These are phyloP conservation scores for Ambastaia sidthimunki DNA, from an alignment of 2,797 vertebrate species.

Conservation along the genomic window DNA sequence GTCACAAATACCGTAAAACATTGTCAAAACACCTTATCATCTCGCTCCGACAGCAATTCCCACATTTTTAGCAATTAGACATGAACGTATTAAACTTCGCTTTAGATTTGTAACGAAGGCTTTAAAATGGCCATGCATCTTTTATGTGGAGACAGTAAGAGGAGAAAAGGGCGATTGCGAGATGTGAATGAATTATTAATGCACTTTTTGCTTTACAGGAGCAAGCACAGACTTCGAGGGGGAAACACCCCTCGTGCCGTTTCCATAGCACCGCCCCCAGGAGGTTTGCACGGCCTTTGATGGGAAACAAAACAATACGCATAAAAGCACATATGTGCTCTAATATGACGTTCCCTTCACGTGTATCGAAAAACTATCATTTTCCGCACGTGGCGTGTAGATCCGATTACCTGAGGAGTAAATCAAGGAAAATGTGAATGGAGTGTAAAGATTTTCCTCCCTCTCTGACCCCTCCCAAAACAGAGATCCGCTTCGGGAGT, in stretches of 20 bases:
- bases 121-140: neutral
- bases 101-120: neutral
- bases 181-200: slow-evolving; percentile 76
- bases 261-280: slow-evolving; percentile 88
- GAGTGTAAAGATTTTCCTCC: slow-evolving; percentile 27
- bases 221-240: slow-evolving; percentile 55
- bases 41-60: neutral
- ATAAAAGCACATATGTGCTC: slow-evolving; percentile 22
- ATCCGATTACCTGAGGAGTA: slow-evolving; percentile 2
- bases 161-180: slow-evolving; percentile 51
- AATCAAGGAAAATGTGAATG: slow-evolving; percentile 12
- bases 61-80: neutral
- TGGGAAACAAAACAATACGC: slow-evolving; percentile 51
- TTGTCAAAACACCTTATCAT: neutral
- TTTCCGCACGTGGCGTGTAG: slow-evolving; percentile 13
- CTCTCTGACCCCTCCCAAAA: slow-evolving; percentile 57
- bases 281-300: slow-evolving; percentile 65
- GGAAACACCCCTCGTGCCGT: slow-evolving; percentile 74
- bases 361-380: neutral
- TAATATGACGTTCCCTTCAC: slow-evolving; percentile 2
- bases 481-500: slow-evolving; percentile 36
- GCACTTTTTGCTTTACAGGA: slow-evolving; percentile 63
- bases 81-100: neutral
- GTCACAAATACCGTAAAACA: neutral
- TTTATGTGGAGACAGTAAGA: neutral